Evolutionary conservation across 2,797 vertebrate species (phyloP).

Genomic region (Falco columbarius): DNA sequence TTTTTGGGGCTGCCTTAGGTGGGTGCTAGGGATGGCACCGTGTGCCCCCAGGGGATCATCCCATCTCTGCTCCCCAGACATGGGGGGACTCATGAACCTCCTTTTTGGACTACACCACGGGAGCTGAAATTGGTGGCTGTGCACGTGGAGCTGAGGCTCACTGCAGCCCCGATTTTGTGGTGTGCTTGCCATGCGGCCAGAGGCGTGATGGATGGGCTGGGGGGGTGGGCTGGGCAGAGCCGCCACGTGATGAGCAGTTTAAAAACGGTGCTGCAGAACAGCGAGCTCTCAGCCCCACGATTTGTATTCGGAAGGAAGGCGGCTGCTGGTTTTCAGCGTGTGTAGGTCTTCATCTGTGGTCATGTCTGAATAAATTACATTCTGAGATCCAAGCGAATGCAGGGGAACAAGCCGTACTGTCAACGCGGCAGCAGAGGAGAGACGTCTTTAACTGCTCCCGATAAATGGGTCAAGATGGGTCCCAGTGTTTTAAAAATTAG

Average conservation of each 20-base stretch:
- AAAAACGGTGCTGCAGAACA: not conserved
- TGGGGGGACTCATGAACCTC: not conserved
- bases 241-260: fast-evolving
- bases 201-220: not conserved
- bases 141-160: not conserved
- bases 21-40: not conserved
- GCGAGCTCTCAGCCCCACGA: not conserved
- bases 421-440: fast-evolving
- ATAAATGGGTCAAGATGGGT: constrained; percentile 59
- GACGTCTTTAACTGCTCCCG: not conserved
- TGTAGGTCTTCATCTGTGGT: not conserved
- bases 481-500: constrained; percentile 37
- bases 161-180: fast-evolving
- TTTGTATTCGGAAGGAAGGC: not conserved
- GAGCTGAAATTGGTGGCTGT: not conserved
- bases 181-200: fast-evolving
- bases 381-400: not conserved
- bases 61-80: not conserved
- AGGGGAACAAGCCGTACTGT: fast-evolving
- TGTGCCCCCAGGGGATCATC: not conserved
- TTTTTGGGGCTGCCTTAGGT: not conserved
- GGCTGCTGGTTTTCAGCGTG: not conserved
- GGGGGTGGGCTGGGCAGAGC: not conserved
- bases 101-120: fast-evolving
- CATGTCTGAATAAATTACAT: not conserved